Conservation (phyloP, 2,797 vertebrate genomes). For the Myotis myotis region DNA sequence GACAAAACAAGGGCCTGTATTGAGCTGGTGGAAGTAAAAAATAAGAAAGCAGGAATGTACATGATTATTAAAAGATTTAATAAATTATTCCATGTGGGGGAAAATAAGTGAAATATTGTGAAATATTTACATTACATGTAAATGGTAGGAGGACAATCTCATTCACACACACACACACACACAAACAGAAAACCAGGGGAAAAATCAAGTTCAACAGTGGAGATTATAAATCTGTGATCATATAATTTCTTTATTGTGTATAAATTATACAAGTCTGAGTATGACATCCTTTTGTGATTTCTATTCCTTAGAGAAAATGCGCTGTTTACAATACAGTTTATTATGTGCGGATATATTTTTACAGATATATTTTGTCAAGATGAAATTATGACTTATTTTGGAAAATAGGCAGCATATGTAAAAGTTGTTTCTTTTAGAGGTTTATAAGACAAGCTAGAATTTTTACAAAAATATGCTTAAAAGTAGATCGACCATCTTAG, state of each 20-base stretch:
- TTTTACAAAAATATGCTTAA: neutral
- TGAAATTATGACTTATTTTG: constrained; percentile 1
- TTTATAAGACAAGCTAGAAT: constrained; percentile 5
- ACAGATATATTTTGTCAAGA: neutral
- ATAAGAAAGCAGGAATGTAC: neutral
- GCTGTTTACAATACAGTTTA: neutral
- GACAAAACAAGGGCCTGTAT: neutral
- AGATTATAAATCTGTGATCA: neutral
- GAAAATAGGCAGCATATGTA: neutral
- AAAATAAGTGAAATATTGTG: neutral
- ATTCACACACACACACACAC: neutral
- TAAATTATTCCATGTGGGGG: neutral
- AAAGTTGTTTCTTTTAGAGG: neutral
- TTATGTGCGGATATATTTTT: neutral
- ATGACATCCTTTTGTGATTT: neutral
- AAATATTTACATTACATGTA: neutral
- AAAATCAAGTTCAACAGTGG: neutral
- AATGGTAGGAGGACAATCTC: neutral
- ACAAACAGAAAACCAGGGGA: neutral
- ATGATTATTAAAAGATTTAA: neutral
- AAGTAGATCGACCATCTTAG: neutral
- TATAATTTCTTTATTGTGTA: neutral
- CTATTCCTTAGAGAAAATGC: neutral
- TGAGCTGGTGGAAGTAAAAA: neutral
- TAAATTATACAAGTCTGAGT: neutral